Percentiles rank a stretch among this genome's conserved stretches.
phyloP scores from a whole-genome alignment of 2,888 invertebrate genomes.

The Mimachlamys varia region DNA sequence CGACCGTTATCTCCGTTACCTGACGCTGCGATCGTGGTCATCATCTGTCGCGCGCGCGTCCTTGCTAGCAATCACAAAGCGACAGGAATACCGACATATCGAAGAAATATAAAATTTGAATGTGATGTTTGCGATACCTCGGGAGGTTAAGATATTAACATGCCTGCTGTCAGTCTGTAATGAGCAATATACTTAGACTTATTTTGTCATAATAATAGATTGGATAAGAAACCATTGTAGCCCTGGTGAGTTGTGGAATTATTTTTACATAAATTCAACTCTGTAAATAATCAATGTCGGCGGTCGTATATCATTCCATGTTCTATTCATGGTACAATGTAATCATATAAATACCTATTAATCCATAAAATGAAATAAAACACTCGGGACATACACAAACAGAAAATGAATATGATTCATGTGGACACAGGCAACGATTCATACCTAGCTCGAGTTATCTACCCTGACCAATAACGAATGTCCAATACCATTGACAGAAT shows the following conservation, averaged over 20 bases:
- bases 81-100: neutral
- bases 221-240: neutral
- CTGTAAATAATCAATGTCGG: neutral
- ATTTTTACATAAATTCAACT: neutral
- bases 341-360: too few species aligned
- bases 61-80: neutral
- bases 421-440: too few species aligned
- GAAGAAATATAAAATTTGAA: neutral
- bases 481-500: too few species aligned
- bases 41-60: neutral
- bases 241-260: neutral
- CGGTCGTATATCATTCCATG: neutral
- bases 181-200: neutral
- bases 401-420: neutral
- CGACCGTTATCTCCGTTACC: neutral
- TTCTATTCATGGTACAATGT: too few species aligned
- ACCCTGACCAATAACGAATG: too few species aligned
- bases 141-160: neutral
- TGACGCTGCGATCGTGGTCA: neutral
- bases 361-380: neutral
- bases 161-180: neutral
- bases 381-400: too few species aligned
- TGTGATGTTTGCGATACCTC: neutral
- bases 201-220: neutral
- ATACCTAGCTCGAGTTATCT: too few species aligned